A percentile compares a stretch with the other conserved stretches of the same genome.
Evolutionary conservation across 2,888 invertebrate species (phyloP).

Genomic region (Eustalomyia histrio): DNA sequence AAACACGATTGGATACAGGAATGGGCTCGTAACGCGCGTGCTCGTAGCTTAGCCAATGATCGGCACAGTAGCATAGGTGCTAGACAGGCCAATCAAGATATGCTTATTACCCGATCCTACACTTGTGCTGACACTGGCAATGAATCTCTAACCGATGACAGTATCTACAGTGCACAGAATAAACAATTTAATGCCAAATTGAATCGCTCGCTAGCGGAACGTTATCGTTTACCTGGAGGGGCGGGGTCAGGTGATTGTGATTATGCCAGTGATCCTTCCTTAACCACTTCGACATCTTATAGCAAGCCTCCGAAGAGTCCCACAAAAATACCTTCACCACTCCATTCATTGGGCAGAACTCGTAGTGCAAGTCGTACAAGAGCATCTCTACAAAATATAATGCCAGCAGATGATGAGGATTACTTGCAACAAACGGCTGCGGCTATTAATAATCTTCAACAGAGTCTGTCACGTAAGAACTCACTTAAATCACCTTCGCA

Average conservation of each 20-base stretch:
- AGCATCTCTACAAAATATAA: conserved; percentile 72
- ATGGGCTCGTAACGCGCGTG: conserved; percentile 83
- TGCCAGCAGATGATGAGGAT: conserved; percentile 66
- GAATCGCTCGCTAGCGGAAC: conserved; percentile 74
- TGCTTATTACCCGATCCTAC: conserved; percentile 79
- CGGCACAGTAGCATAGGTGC: conserved; percentile 51
- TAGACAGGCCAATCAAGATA: conserved; percentile 60
- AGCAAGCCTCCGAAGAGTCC: conserved; percentile 81
- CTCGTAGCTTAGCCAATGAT: conserved; percentile 77
- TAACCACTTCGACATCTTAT: conserved; percentile 68
- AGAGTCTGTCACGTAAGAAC: conserved; percentile 77
- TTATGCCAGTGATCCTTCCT: conserved; percentile 77
- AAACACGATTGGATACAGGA: conserved; percentile 83
- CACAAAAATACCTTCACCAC: conserved; percentile 89
- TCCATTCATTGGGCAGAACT: conserved; percentile 83
- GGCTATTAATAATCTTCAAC: conserved; percentile 76
- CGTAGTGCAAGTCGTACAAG: conserved; percentile 79
- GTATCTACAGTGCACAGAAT: conserved; percentile 71
- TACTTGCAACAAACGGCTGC: conserved; percentile 82
- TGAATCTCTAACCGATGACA: conserved; percentile 76
- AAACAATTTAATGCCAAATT: conserved; percentile 71
- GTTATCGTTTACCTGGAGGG: conserved; percentile 73
- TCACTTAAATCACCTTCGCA: conserved; percentile 77
- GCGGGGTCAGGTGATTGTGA: conserved; percentile 75
- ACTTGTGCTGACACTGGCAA: conserved; percentile 74